Conservation (phyloP, 2,888 invertebrate species). For the Anoplius nigerrimus region DNA sequence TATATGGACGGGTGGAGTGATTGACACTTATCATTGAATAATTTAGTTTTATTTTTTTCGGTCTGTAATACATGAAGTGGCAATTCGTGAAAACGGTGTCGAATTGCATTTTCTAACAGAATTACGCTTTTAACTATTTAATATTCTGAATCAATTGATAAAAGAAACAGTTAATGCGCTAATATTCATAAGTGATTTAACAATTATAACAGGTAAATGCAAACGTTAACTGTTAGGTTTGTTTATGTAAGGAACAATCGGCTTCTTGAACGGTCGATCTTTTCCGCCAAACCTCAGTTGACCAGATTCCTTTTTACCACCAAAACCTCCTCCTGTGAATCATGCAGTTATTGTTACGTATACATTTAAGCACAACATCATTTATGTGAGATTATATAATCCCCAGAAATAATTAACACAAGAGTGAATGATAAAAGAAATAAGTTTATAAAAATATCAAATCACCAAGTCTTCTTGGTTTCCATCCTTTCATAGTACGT, state of each 20-base stretch:
- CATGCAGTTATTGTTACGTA: not conserved
- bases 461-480: conserved; percentile 85
- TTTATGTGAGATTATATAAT: not conserved
- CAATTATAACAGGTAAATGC: too few species aligned
- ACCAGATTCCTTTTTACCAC: conserved; percentile 90
- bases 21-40: too few species aligned
- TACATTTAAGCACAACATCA: not conserved
- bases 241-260: conserved; percentile 73
- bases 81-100: too few species aligned
- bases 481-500: conserved; percentile 85
- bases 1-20: too few species aligned
- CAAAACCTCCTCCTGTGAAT: conserved; percentile 85
- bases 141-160: too few species aligned
- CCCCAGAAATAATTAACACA: not conserved
- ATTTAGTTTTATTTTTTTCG: too few species aligned
- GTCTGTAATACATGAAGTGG: too few species aligned
- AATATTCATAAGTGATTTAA: too few species aligned
- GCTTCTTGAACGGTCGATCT: conserved; percentile 85
- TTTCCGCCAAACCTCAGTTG: conserved; percentile 91
- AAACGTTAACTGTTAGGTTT: conserved; percentile 17
- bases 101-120: too few species aligned
- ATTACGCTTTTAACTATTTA: too few species aligned
- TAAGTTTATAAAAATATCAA: not conserved
- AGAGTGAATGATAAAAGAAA: not conserved
- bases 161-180: too few species aligned